Percentiles rank a stretch among this genome's conserved stretches.
Evolutionary conservation across 2,113 vertebrate genomes (phyloP).

Genomic region (Chionis minor): DNA sequence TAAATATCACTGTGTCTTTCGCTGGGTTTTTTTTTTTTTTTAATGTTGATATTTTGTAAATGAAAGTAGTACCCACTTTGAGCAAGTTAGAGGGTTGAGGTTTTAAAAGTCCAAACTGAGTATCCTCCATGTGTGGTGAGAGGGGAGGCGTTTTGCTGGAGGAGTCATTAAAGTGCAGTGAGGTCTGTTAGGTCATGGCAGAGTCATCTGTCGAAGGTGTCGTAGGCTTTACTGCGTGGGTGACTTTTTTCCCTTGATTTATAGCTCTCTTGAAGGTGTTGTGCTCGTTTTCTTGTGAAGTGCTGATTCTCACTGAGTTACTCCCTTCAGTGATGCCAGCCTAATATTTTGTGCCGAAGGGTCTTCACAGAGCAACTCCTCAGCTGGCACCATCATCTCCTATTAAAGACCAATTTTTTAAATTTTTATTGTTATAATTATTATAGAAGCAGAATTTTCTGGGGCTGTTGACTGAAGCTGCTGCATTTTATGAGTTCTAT

Average conservation of each 20-base stretch:
- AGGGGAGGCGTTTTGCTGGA: neutral
- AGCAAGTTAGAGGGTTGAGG: neutral
- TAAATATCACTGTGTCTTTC: rapidly evolving
- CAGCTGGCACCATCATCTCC: neutral
- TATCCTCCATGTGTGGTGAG: neutral
- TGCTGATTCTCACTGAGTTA: neutral
- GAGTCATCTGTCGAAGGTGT: neutral
- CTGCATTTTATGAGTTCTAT: rapidly evolving
- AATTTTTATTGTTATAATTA: neutral
- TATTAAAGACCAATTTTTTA: neutral
- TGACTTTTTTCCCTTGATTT: neutral
- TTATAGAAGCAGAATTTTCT: neutral
- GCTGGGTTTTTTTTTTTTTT: neutral
- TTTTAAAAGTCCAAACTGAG: neutral
- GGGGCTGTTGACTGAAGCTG: neutral
- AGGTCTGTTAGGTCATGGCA: neutral
- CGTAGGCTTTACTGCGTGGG: rapidly evolving
- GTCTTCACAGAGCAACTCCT: neutral
- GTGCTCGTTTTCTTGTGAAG: neutral
- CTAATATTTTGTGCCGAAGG: neutral
- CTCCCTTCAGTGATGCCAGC: neutral
- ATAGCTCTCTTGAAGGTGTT: neutral
- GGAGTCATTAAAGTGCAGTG: rapidly evolving
- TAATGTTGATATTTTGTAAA: rapidly evolving
- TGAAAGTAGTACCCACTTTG: rapidly evolving